Percentiles rank a stretch among this genome's conserved stretches.
Evolutionary conservation across 2,797 vertebrate genomes (phyloP).

Genomic region (Monodelphis domestica): DNA sequence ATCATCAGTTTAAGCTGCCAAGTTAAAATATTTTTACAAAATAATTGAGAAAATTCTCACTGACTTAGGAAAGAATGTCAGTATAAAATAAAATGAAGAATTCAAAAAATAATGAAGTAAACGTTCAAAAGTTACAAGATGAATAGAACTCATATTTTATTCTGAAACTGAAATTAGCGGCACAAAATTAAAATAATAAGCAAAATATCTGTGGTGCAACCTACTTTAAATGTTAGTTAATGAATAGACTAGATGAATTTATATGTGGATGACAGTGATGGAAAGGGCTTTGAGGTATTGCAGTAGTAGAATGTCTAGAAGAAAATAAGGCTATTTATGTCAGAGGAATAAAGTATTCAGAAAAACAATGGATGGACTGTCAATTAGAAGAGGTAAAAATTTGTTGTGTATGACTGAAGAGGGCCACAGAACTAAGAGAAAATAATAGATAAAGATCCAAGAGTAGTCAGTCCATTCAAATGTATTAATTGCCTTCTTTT

Average conservation of each 20-base stretch:
- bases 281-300: not conserved
- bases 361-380: not conserved
- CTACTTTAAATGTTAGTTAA: not conserved
- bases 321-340: not conserved
- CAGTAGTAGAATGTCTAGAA: not conserved
- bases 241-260: not conserved
- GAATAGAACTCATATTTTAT: not conserved
- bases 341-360: not conserved
- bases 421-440: not conserved
- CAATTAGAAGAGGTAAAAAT: not conserved
- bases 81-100: not conserved
- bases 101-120: not conserved
- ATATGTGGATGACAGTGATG: not conserved
- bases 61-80: not conserved
- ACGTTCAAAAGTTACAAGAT: not conserved
- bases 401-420: not conserved
- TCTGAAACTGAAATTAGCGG: not conserved
- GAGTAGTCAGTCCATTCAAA: not conserved
- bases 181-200: not conserved
- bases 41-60: not conserved
- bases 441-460: not conserved
- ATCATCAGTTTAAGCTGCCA: not conserved
- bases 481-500: not conserved
- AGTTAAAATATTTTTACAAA: not conserved
- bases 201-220: not conserved